phyloP scores from a whole-genome alignment of 2,888 invertebrate genomes.

The Hoplodrina blanda region DNA sequence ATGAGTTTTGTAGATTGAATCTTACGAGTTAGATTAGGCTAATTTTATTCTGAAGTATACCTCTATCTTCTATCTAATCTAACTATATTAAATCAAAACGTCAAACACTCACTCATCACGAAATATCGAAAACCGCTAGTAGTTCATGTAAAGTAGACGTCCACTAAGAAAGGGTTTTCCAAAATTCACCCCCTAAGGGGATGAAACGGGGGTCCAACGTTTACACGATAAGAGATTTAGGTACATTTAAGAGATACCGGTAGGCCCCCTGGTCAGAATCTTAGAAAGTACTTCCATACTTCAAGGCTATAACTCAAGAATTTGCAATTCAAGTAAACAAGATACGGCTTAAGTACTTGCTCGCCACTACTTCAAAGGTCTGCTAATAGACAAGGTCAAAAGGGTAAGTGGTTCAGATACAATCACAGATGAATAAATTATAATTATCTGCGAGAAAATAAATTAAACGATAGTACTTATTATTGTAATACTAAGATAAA shows the following conservation, averaged over 20 bases:
- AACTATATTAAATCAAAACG: too few relatives aligned
- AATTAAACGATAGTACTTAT: not conserved
- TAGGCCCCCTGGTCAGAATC: too few relatives aligned
- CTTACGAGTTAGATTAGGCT: not conserved
- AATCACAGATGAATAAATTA: slow-evolving; percentile 45
- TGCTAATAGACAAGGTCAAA: slow-evolving; percentile 33
- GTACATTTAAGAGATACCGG: too few relatives aligned
- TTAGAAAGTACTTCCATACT: slow-evolving; percentile 7
- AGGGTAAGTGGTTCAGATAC: slow-evolving; percentile 18
- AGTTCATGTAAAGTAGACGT: too few relatives aligned
- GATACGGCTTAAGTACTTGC: slow-evolving; percentile 17
- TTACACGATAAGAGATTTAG: too few relatives aligned
- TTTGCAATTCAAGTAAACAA: slow-evolving; percentile 28
- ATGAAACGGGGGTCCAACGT: too few relatives aligned
- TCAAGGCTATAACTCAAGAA: slow-evolving; percentile 21
- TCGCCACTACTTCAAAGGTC: slow-evolving; percentile 16
- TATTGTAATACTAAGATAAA: too few relatives aligned
- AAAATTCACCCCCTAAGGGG: too few relatives aligned
- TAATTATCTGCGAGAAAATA: slow-evolving; percentile 19
- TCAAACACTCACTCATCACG: too few relatives aligned
- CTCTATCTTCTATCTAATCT: too few relatives aligned
- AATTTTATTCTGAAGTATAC: not conserved
- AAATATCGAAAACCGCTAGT: too few relatives aligned
- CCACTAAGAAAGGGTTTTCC: too few relatives aligned
- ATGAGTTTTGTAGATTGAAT: slow-evolving; percentile 13